Percentiles rank a stretch among this genome's conserved stretches.
These are phyloP conservation scores for Coilia nasus DNA, from an alignment of 2,797 vertebrate genomes.

Conservation along the genomic window DNA sequence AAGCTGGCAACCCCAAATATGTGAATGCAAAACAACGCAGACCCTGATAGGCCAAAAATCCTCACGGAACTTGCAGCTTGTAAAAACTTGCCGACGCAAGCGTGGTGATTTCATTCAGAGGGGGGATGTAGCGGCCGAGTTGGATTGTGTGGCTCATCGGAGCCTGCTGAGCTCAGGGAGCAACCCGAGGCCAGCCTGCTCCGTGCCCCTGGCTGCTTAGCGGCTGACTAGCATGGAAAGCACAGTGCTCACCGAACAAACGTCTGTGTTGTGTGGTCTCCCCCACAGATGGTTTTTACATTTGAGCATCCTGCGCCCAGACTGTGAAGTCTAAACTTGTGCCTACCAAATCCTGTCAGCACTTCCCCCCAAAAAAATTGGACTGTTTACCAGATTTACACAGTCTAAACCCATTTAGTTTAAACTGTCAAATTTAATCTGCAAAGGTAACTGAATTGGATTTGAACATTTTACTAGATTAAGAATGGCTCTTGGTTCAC, in stretches of 20 bases:
- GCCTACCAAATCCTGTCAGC: neutral
- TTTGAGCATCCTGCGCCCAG: neutral
- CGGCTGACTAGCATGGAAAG: slow-evolving; percentile 19
- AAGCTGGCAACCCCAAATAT: slow-evolving; percentile 49
- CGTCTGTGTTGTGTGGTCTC: neutral
- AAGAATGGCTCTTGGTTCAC: neutral
- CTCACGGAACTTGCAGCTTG: slow-evolving; percentile 60
- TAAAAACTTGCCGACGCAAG: slow-evolving; percentile 68
- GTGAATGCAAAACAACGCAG: slow-evolving; percentile 47
- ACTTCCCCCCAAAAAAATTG: neutral
- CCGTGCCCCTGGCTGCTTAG: slow-evolving; percentile 40
- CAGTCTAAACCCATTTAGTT: neutral
- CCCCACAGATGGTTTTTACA: neutral
- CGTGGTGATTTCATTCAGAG: slow-evolving; percentile 74
- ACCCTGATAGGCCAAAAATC: slow-evolving; percentile 53
- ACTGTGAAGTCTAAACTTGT: neutral
- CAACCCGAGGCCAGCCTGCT: slow-evolving; percentile 53
- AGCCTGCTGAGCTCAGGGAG: slow-evolving; percentile 73
- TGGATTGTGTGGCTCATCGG: slow-evolving; percentile 74
- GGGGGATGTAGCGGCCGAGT: slow-evolving; percentile 64
- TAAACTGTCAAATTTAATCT: neutral
- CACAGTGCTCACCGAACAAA: neutral
- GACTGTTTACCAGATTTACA: neutral
- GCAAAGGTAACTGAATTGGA: neutral
- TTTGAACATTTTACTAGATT: neutral